A percentile compares a stretch with the other conserved stretches of the same genome.
Conservation (phyloP, 2,113 vertebrate genomes). For the Pyrgilauda ruficollis region DNA sequence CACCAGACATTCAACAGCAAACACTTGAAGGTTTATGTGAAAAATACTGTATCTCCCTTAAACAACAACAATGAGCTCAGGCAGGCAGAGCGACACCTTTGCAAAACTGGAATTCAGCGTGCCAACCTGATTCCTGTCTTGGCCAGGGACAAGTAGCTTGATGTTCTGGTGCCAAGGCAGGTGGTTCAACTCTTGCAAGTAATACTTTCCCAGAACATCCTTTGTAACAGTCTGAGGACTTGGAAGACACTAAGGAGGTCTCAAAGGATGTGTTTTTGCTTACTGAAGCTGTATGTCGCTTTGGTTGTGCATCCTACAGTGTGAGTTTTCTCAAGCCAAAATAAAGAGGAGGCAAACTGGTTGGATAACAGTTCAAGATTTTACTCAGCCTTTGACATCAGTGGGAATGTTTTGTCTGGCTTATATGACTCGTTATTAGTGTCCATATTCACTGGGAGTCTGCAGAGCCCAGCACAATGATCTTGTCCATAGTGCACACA, state of each 20-base stretch:
- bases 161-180: conserved; percentile 11
- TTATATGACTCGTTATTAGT: background rate
- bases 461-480: background rate
- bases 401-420: background rate
- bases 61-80: background rate
- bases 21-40: background rate
- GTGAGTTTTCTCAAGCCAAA: background rate
- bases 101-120: background rate
- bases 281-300: background rate
- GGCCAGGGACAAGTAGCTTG: background rate
- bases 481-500: background rate
- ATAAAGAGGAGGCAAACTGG: background rate
- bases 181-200: background rate
- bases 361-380: background rate
- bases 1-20: background rate
- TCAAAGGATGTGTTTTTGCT: background rate
- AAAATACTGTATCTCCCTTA: background rate
- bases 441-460: background rate
- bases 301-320: background rate
- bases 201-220: background rate
- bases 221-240: background rate
- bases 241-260: background rate
- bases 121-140: background rate
- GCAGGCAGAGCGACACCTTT: background rate
- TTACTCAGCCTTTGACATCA: background rate